These are phyloP conservation scores for Ganaspis sp. DNA, from an alignment of 1,140 invertebrate genomes.

Conservation along the genomic window DNA sequence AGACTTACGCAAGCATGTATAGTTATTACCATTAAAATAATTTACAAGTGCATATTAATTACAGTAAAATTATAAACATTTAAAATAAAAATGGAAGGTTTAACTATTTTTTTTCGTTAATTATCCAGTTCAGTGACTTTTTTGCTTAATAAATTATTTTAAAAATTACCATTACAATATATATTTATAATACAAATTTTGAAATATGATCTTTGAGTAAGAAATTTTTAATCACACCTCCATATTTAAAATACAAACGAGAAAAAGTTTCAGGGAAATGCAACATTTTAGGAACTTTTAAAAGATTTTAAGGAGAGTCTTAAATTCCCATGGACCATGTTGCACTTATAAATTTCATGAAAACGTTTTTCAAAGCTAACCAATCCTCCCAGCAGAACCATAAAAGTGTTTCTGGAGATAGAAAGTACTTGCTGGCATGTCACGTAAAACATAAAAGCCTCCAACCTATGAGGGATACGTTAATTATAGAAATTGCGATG, in stretches of 20 bases:
- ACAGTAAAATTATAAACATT: too few species aligned
- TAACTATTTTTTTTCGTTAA: too few species aligned
- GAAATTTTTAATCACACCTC: too few species aligned
- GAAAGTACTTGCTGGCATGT: constrained; percentile 4
- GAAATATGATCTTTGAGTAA: too few species aligned
- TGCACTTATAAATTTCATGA: constrained; percentile 23
- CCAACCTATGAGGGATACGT: not conserved
- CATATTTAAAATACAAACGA: not conserved
- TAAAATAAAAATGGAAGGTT: too few species aligned
- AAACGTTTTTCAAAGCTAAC: not conserved
- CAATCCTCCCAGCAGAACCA: constrained; percentile 1
- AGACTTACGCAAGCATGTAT: too few species aligned
- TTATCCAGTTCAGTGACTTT: too few species aligned
- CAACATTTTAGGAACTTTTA: not conserved
- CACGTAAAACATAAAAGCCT: constrained; percentile 14
- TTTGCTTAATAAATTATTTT: too few species aligned
- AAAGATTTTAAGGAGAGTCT: not conserved
- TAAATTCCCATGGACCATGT: not conserved
- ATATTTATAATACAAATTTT: too few species aligned
- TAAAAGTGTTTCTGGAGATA: constrained; percentile 23
- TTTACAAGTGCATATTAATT: too few species aligned
- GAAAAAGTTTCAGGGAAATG: not conserved
- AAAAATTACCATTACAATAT: too few species aligned
- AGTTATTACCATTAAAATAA: too few species aligned
- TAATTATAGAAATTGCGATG: constrained; percentile 22